Evolutionary conservation across 2,113 vertebrate genomes (phyloP).

Genomic region (Odocoileus hemionus): DNA sequence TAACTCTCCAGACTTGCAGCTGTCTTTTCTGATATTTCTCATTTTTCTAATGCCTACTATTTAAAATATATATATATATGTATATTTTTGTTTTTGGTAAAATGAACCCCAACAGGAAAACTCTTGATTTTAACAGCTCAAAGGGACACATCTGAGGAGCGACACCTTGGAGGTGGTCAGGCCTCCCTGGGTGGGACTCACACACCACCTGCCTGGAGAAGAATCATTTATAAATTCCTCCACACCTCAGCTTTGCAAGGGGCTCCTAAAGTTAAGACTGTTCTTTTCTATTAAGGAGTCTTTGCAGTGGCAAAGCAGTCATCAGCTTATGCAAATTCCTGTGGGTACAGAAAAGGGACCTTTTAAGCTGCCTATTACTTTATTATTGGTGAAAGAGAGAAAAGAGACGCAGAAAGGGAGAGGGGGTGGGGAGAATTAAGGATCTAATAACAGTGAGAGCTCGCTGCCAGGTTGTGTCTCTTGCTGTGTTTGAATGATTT

Average conservation of each 20-base stretch:
- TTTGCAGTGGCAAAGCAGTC: not conserved
- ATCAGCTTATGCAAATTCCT: constrained; percentile 67
- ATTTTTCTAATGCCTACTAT: not conserved
- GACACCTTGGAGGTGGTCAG: not conserved
- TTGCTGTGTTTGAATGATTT: constrained; percentile 80
- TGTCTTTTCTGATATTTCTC: not conserved
- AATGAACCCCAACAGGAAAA: not conserved
- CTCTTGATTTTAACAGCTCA: not conserved
- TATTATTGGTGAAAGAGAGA: constrained; percentile 68
- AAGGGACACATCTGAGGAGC: not conserved
- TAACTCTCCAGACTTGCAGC: not conserved
- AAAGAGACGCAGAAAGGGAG: not conserved
- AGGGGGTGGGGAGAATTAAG: constrained; percentile 55
- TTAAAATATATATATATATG: not conserved
- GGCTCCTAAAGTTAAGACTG: not conserved
- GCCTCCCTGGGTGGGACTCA: not conserved
- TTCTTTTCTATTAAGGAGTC: constrained; percentile 59
- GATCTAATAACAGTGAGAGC: constrained; percentile 66
- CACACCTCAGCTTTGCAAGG: not conserved
- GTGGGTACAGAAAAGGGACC: not conserved
- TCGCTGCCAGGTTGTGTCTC: constrained; percentile 67
- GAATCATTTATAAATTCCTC: constrained; percentile 39
- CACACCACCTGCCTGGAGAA: not conserved
- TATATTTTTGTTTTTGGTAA: not conserved
- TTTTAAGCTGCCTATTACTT: constrained; percentile 65